Evolutionary conservation across 1,140 invertebrate species (phyloP).

Genomic region (Caenorhabditis brenneri): DNA sequence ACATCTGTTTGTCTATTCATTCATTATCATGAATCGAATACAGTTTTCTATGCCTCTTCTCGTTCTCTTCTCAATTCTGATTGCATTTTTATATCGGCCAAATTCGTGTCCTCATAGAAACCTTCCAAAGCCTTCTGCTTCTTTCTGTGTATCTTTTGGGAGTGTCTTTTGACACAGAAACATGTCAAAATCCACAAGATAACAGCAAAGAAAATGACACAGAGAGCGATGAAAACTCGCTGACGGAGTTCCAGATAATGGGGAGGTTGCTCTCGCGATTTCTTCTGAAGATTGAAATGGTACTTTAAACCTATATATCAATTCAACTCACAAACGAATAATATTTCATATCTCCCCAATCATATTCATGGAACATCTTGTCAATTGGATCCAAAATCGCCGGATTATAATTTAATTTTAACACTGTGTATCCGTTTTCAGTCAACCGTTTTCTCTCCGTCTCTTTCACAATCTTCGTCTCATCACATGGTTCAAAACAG

Average conservation of each 20-base stretch:
- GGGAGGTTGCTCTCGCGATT: constrained; percentile 9
- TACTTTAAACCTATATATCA: not conserved
- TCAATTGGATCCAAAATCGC: constrained; percentile 9
- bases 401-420: constrained; percentile 24
- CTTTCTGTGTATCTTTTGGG: not conserved
- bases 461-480: not conserved
- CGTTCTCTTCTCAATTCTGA: constrained; percentile 5
- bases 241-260: not conserved
- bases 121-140: not conserved
- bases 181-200: not conserved
- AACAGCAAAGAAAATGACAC: not conserved
- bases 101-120: not conserved
- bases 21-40: not conserved
- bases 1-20: not conserved
- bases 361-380: not conserved
- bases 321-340: not conserved
- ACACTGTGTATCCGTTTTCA: not conserved
- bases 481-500: not conserved
- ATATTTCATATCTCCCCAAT: not conserved
- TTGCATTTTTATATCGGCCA: not conserved
- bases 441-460: not conserved
- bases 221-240: not conserved
- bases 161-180: not conserved
- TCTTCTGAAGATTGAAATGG: not conserved
- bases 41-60: not conserved